Base-by-base conservation (phyloP, 2,797 vertebrate species). In the Periophthalmus magnuspinnatus region DNA sequence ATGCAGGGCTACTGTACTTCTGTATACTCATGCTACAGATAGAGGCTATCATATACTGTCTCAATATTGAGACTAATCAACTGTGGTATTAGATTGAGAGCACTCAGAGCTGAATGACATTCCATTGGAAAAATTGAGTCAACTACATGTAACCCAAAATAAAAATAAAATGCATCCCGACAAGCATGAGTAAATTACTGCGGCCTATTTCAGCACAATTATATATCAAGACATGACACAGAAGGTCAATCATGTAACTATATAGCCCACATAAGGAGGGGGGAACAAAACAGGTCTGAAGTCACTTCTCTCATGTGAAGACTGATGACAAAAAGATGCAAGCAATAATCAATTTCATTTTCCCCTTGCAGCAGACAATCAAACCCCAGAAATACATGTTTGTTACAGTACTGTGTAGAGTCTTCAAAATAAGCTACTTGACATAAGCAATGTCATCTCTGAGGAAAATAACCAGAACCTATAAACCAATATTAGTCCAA, bases 1-100 rank as follows among this genome's bases (percentile, higher is more conserved):
- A 84, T 86, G 87, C 81, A 77, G 85, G 88, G 84, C 89, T 87
- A 86, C 86, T 90, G 89, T 90, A 89, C 86, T 83, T 88, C 75
- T 79, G 89, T 91, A 65, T 50, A 89, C 90, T 90, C 92, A 93
- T 93, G 92, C 92, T 93, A 92, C 90, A 93, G 91, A 91, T 90
- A 91, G 84, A 93, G 86, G 90, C 91, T 90, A 90, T 91, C 87
- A 88, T 89, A 90, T 92, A 83, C 84, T 89, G 88, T 89, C 91
- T 78, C 85, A 77, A 87, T 80, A 83, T 75, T 86, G 89, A 90
- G 83, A 89, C 88, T 88, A 80, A 86, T 89, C 89, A 83, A 88
- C 84, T 79, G 87, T 87, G 81, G 80, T 82, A 76, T 88, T 84
- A 84, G 86, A 87, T 78, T 85, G 83, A 85, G 78, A 86, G 77